These are phyloP conservation scores for Nomada lathburiana DNA, from an alignment of 2,888 invertebrate genomes.

Conservation along the genomic window DNA sequence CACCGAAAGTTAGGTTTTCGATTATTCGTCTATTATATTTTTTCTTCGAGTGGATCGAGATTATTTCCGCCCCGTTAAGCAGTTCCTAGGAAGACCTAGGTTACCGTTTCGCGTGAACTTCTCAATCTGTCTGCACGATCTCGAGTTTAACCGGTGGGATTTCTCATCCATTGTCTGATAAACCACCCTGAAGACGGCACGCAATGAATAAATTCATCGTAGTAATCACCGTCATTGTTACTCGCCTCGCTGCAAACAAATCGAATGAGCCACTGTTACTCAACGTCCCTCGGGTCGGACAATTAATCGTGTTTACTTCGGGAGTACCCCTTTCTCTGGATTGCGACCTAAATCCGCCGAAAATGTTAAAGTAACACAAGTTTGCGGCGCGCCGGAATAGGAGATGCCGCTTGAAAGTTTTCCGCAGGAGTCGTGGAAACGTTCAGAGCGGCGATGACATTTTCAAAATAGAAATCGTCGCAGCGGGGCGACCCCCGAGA, in stretches of 20 bases:
- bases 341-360: background rate
- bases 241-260: conserved; percentile 20
- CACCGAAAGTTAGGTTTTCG: too few species aligned
- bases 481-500: background rate
- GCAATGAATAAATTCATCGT: conserved; percentile 54
- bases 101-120: conserved; percentile 35
- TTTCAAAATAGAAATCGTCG: conserved; percentile 30
- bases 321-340: background rate
- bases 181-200: conserved; percentile 33
- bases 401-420: background rate
- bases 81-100: background rate
- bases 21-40: background rate
- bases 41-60: too few species aligned
- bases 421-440: background rate
- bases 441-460: conserved; percentile 8
- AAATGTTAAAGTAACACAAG: background rate
- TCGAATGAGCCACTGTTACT: conserved; percentile 10
- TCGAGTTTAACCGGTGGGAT: conserved; percentile 3
- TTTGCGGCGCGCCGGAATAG: background rate
- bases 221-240: conserved; percentile 33
- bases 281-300: background rate
- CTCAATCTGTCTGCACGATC: conserved; percentile 40
- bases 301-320: conserved; percentile 29
- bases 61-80: background rate
- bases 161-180: conserved; percentile 45